Percentiles rank a stretch among this genome's conserved stretches.
Evolutionary conservation across 2,113 vertebrate genomes (phyloP).

Genomic region (Solea senegalensis): DNA sequence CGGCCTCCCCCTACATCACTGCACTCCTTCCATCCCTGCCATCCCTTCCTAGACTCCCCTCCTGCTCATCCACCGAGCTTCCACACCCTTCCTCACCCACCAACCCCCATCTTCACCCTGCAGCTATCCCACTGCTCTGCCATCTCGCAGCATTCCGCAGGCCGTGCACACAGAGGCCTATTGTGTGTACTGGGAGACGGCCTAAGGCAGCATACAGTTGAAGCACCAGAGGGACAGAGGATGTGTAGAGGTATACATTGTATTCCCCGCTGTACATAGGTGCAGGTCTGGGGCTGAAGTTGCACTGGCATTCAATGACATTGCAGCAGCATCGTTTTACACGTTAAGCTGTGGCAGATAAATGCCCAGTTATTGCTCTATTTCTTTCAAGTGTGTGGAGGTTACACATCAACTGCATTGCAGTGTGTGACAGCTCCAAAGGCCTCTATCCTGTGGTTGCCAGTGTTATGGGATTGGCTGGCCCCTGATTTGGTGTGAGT

Average conservation of each 20-base stretch:
- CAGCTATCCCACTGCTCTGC: slow-evolving; percentile 83
- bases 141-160: slow-evolving; percentile 84
- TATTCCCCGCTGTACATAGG: slow-evolving; percentile 28
- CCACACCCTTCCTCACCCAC: slow-evolving; percentile 74
- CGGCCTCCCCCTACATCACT: slow-evolving; percentile 52
- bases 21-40: slow-evolving; percentile 63
- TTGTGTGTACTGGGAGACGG: slow-evolving; percentile 76
- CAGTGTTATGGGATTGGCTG: no score
- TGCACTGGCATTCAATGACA: not conserved
- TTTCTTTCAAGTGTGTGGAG: slow-evolving; percentile 2
- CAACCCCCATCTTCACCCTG: slow-evolving; percentile 79
- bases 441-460: no score
- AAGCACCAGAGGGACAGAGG: slow-evolving; percentile 60
- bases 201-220: slow-evolving; percentile 72
- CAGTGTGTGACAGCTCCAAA: not conserved
- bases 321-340: slow-evolving; percentile 1
- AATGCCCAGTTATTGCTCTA: slow-evolving; percentile 22
- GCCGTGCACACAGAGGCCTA: slow-evolving; percentile 83
- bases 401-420: not conserved
- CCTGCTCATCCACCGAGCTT: slow-evolving; percentile 57
- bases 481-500: no score
- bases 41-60: slow-evolving; percentile 58
- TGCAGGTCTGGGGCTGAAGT: slow-evolving; percentile 4
- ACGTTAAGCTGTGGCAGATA: not conserved
- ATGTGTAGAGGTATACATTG: slow-evolving; percentile 49